These are phyloP conservation scores for Erethizon dorsatum DNA, from an alignment of 2,797 vertebrate species.

Conservation along the genomic window DNA sequence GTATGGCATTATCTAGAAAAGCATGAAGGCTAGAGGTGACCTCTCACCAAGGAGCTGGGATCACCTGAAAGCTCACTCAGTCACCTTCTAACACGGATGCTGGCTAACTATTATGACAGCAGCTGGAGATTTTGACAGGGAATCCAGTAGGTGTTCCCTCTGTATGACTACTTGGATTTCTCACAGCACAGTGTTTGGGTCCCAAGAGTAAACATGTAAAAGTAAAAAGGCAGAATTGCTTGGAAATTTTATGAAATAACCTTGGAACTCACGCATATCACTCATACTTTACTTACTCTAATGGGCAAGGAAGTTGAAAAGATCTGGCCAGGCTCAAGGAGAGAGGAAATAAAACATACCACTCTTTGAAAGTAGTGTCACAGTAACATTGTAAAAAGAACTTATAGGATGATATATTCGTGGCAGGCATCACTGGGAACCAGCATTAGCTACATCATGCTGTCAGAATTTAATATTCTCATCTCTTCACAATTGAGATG, in stretches of 20 bases:
- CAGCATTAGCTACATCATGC: not conserved
- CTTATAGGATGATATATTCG: not conserved
- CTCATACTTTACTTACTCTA: not conserved
- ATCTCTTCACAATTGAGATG: not conserved
- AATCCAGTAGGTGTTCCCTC: not conserved
- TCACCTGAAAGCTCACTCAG: not conserved
- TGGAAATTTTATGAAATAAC: not conserved
- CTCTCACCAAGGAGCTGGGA: not conserved
- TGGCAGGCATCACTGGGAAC: not conserved
- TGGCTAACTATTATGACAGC: not conserved
- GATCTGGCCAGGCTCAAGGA: not conserved
- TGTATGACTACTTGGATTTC: not conserved
- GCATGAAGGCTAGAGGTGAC: not conserved
- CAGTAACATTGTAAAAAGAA: not conserved
- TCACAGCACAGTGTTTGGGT: not conserved
- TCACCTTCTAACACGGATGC: not conserved
- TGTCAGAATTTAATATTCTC: not conserved
- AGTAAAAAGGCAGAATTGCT: not conserved
- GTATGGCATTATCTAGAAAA: not conserved
- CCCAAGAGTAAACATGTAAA: not conserved
- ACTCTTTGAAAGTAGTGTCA: not conserved
- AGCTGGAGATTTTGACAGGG: not conserved
- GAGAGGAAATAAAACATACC: not conserved
- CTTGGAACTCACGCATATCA: not conserved
- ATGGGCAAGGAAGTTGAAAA: not conserved